Conservation (phyloP, 30 jellyfish, hydroid and myxozoan genomes). For the Pseudorhiza aurosa region DNA sequence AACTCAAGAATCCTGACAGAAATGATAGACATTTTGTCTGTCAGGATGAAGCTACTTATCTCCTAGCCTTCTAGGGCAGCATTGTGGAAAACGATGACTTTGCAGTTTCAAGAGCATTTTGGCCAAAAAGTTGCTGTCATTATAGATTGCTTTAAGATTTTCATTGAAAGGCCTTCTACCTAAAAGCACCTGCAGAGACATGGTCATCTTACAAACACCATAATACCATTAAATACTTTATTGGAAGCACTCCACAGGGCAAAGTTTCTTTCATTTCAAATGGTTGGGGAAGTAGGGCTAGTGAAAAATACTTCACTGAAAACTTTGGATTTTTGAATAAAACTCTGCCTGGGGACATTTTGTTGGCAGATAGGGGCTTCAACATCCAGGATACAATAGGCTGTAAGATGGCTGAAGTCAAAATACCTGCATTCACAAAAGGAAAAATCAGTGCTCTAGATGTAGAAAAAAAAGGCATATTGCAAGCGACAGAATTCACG, state of each 20-base stretch:
- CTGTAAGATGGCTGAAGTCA: neutral
- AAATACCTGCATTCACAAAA: neutral
- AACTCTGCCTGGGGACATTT: conserved; percentile 62
- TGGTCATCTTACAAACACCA: conserved; percentile 84
- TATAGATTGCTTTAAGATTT: conserved; percentile 54
- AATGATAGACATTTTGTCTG: neutral
- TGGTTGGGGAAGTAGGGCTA: conserved; percentile 75
- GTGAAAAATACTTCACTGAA: conserved; percentile 52
- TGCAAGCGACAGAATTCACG: neutral
- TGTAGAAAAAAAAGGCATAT: no score
- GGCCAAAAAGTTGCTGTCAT: conserved; percentile 34
- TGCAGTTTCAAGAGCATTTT: neutral
- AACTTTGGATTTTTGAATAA: conserved; percentile 44
- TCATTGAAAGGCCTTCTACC: conserved; percentile 64
- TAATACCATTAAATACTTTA: conserved; percentile 55
- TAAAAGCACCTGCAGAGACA: conserved; percentile 27
- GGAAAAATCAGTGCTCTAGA: no score
- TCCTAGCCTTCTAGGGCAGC: neutral
- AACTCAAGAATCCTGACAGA: neutral
- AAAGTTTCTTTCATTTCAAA: conserved; percentile 61
- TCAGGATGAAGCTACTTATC: neutral
- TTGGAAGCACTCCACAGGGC: conserved; percentile 75
- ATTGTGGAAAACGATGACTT: neutral
- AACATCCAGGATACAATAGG: neutral
- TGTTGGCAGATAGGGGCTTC: conserved; percentile 80